Percentiles rank a stretch among this genome's conserved stretches.
Evolutionary conservation across 1,140 invertebrate species (phyloP).

Genomic region (Drosophila truncata): DNA sequence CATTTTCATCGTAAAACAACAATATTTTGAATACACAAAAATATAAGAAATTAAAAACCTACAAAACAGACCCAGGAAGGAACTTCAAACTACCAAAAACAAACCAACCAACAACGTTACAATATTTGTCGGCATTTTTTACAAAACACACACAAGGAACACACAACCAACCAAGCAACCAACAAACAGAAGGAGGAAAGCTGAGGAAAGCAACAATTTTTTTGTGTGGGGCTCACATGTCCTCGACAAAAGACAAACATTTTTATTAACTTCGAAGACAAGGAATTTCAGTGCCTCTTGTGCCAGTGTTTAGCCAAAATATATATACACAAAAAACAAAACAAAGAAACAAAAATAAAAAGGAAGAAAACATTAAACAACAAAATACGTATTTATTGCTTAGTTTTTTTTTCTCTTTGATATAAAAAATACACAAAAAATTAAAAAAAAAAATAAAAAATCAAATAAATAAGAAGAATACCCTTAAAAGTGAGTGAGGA

Average conservation of each 20-base stretch:
- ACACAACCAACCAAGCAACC: slow-evolving; percentile 42
- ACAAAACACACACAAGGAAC: slow-evolving; percentile 53
- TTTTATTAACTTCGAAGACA: slow-evolving; percentile 82
- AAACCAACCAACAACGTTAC: slow-evolving; percentile 56
- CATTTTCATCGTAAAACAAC: slow-evolving; percentile 67
- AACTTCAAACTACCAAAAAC: slow-evolving; percentile 56
- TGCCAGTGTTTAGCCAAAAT: slow-evolving; percentile 84
- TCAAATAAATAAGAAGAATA: slow-evolving; percentile 22
- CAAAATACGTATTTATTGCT: slow-evolving; percentile 82
- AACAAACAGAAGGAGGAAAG: slow-evolving; percentile 33
- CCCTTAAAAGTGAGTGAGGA: slow-evolving; percentile 24
- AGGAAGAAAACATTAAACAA: slow-evolving; percentile 26
- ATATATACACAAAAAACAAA: slow-evolving; percentile 77
- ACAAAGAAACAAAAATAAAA: slow-evolving; percentile 26
- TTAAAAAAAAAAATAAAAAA: slow-evolving; percentile 5
- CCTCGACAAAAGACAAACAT: slow-evolving; percentile 46
- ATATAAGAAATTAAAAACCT: slow-evolving; percentile 30
- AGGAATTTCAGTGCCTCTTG: slow-evolving; percentile 84
- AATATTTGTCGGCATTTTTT: slow-evolving; percentile 79
- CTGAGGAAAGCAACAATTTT: slow-evolving; percentile 59
- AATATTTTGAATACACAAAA: slow-evolving; percentile 55
- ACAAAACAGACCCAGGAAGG: slow-evolving; percentile 43
- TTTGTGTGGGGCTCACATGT: slow-evolving; percentile 38
- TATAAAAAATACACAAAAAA: slow-evolving; percentile 74
- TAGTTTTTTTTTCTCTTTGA: slow-evolving; percentile 81